Base-by-base conservation (phyloP, 2,797 vertebrate species). In the Oreonectes daqikongensis region DNA sequence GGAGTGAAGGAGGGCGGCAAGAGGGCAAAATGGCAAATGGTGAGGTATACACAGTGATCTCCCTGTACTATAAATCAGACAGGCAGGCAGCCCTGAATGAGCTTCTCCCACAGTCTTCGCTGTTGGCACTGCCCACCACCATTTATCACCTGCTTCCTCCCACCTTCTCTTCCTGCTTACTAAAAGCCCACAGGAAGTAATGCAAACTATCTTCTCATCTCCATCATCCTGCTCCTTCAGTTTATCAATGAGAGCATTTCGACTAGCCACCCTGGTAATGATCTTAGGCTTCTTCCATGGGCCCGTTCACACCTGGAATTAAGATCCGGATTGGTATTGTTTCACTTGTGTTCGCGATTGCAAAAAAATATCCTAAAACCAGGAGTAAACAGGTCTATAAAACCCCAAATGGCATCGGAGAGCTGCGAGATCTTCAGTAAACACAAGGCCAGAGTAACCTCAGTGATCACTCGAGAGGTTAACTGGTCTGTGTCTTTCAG, bases 41-140 rank as follows among this genome's bases (percentile, higher is more conserved):
- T 89, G 84, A 91, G 91, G 88, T 91, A 86, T 89, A 82, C 82
- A 86, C 85, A 85, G 87, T 83, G 85, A 77, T 81, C 85, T 70
- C 78, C 85, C 87, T 86, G 87, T 80, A 84, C 90, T 89, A 93
- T 93, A 92, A 93, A 93, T 93, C 92, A 92, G 87, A 85, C 87
- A 87, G 74, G 28, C 89, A 70, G 92, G 90, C 90, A 92, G 90
- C 85, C 86, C 87, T 90, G 91, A 92, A 93, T 90, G 91, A 92
- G 91, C 87, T 90, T 89, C 89, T 91, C 90, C 88, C 87, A 83
- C 86, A 90, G 89, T 89, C 88, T 89, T 88, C 79, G 87, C 91
- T 90, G 88, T 87, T 91, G 92, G 91, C 91, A 88, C 83, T 87
- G 89, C 88, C 88, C 87, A 88, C 88, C 88, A 85, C 87, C 88